phyloP scores from a whole-genome alignment of 2,113 vertebrate species.

The Heteronetta atricapilla region DNA sequence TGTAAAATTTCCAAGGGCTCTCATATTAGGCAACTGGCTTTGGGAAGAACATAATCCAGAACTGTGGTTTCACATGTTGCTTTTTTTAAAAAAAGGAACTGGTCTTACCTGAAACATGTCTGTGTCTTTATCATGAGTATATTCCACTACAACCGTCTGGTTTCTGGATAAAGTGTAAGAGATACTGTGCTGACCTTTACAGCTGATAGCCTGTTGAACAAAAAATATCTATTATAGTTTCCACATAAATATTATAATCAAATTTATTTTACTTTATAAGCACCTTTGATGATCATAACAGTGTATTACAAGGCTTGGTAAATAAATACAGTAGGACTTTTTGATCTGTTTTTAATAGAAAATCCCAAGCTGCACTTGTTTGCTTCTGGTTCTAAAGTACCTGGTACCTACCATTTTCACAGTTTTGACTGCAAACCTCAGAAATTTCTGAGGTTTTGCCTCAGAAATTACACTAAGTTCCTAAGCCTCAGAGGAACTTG shows the following conservation, averaged over 20 bases:
- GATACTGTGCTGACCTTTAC: slow-evolving; percentile 96
- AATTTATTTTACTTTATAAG: slow-evolving; percentile 1
- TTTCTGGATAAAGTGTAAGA: slow-evolving; percentile 95
- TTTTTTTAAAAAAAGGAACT: neutral
- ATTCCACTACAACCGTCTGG: slow-evolving; percentile 97
- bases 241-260: neutral
- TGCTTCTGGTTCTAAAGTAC: neutral
- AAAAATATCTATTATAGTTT: neutral
- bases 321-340: neutral
- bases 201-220: slow-evolving; percentile 89
- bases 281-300: neutral
- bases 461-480: neutral
- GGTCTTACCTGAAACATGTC: slow-evolving; percentile 98
- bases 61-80: neutral
- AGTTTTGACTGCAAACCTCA: neutral
- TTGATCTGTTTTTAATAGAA: neutral
- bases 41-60: neutral
- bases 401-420: neutral
- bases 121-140: slow-evolving; percentile 94
- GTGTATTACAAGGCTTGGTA: slow-evolving; percentile 22
- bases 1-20: neutral
- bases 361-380: neutral
- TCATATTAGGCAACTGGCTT: neutral
- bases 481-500: neutral
- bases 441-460: neutral